A percentile compares a stretch with the other conserved stretches of the same genome.
These are phyloP conservation scores for Alentia gelatinosa DNA, from an alignment of 2,888 invertebrate genomes.

Conservation along the genomic window DNA sequence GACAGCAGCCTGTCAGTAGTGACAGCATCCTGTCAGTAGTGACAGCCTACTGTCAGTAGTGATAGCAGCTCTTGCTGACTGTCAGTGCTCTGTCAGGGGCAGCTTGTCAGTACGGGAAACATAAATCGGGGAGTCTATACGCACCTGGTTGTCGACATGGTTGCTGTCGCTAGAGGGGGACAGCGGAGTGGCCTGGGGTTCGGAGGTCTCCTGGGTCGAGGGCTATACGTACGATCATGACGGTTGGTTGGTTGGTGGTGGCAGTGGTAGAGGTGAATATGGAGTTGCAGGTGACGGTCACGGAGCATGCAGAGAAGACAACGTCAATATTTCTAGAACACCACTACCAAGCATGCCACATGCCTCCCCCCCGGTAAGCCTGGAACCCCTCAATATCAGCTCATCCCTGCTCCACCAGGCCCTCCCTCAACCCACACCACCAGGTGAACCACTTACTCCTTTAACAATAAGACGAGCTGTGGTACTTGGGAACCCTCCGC, in stretches of 20 bases:
- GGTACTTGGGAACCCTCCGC: too few relatives aligned
- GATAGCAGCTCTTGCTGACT: too few relatives aligned
- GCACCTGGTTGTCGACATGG: slow-evolving; percentile 42
- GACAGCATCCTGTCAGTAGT: too few relatives aligned
- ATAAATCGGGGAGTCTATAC: neutral
- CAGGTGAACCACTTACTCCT: too few relatives aligned
- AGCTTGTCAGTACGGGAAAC: too few relatives aligned
- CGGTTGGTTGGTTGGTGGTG: slow-evolving; percentile 30
- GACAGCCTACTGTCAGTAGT: too few relatives aligned
- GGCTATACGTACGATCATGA: slow-evolving; percentile 20
- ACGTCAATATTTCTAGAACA: slow-evolving; percentile 37
- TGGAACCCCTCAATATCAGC: neutral
- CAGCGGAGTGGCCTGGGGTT: slow-evolving; percentile 15
- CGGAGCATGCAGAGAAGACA: slow-evolving; percentile 36
- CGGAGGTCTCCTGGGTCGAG: slow-evolving; percentile 7
- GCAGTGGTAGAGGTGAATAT: neutral
- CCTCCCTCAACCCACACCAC: too few relatives aligned
- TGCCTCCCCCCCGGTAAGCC: neutral
- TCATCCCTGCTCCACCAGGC: neutral
- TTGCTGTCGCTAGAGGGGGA: slow-evolving; percentile 38
- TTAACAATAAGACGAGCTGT: too few relatives aligned
- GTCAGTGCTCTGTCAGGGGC: too few relatives aligned
- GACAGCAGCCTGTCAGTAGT: too few relatives aligned
- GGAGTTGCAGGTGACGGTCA: slow-evolving; percentile 8
- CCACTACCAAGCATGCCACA: slow-evolving; percentile 45